Evolutionary conservation across 2,797 vertebrate species (phyloP), one percentile per base, ranked within the genome.

Genomic region (Xiphophorus birchmanni): DNA sequence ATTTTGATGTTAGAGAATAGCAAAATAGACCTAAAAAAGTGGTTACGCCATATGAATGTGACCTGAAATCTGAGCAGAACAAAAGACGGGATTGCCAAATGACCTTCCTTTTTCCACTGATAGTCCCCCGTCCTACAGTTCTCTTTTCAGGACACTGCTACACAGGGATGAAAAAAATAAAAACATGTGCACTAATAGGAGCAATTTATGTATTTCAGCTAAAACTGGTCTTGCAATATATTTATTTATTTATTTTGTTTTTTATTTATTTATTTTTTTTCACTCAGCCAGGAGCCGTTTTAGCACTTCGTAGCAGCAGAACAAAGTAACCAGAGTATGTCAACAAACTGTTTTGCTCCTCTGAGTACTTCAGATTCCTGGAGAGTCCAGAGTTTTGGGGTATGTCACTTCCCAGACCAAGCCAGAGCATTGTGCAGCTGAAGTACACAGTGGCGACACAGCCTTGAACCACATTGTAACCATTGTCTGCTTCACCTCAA

Each of bases 391-490:
- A 71, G 77, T 77, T 78, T 76, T 75, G 87, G 88, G 86, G 90
- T 87, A 90, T 93, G 92, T 91, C 77, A 82, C 87, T 93, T 96
- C 91, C 91, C 87, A 87, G 89, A 86, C 83, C 78, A 79, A 90
- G 84, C 85, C 82, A 89, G 87, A 87, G 90, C 89, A 96, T 95
- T 96, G 96, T 96, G 87, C 88, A 83, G 87, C 84, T 92, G 81
- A 93, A 92, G 91, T 93, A 91, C 90, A 91, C 91, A 86, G 83
- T 83, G 35, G 87, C 80, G 92, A 94, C 94, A 92, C 89, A 94
- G 92, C 96, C 96, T 95, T 96, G 95, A 96, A 95, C 94, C 90
- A 81, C 89, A 94, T 91, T 92, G 91, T 93, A 80, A 92, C 89
- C 86, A 95, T 95, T 96, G 95, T 95, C 90, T 85, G 81, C 82